These are phyloP conservation scores for Scelioninae gen. 1 DNA, from an alignment of 2,888 invertebrate species.

Conservation along the genomic window DNA sequence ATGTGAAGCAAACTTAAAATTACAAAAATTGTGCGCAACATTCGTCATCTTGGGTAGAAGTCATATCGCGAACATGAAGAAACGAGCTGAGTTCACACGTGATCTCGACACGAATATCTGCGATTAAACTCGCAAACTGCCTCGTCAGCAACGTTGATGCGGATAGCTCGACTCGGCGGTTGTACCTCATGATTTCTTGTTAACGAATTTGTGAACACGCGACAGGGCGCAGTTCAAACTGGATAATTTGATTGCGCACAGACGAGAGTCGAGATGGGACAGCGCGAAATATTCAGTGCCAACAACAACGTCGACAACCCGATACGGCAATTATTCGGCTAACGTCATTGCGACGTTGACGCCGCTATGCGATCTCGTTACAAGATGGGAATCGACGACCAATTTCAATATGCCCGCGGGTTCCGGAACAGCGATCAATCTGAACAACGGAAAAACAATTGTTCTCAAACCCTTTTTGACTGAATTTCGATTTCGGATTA, in stretches of 20 bases:
- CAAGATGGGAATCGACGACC: constrained; percentile 69
- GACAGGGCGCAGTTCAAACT: constrained; percentile 25
- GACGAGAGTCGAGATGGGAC: constrained; percentile 11
- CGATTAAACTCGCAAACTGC: constrained; percentile 21
- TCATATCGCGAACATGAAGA: not conserved
- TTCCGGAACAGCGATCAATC: constrained; percentile 11
- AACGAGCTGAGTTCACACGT: too few relatives aligned
- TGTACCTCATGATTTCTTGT: constrained; percentile 31
- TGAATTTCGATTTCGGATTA: not conserved
- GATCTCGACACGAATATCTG: not conserved
- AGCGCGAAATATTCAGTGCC: constrained; percentile 30
- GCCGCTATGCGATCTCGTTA: constrained; percentile 73
- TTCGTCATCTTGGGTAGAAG: not conserved
- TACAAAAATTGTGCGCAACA: too few relatives aligned
- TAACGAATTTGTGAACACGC: constrained; percentile 9
- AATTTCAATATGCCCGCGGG: constrained; percentile 67
- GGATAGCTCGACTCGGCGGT: not conserved
- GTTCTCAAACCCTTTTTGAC: constrained; percentile 1
- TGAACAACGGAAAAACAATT: constrained; percentile 9
- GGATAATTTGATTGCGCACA: constrained; percentile 27
- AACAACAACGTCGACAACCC: constrained; percentile 31
- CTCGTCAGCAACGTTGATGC: not conserved
- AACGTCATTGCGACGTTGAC: constrained; percentile 72
- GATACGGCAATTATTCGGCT: constrained; percentile 73
- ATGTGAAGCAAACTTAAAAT: too few relatives aligned